Evolutionary conservation across 2,888 invertebrate species (phyloP), one percentile per base, ranked within the genome.

Genomic region (Tryphoninae sp.): DNA sequence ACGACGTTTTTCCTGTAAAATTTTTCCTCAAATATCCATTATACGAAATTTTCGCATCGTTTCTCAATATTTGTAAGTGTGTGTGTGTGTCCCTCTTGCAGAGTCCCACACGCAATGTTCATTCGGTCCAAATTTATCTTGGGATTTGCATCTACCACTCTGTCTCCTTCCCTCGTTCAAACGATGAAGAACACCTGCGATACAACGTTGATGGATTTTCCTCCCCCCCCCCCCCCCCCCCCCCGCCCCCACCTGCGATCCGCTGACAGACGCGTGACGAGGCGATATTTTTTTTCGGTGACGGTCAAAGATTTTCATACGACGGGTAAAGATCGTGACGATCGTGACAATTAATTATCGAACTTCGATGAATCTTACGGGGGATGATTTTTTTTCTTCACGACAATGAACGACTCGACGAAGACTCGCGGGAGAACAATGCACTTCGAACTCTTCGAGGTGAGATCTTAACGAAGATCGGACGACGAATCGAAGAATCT

Each of bases 111-210:
- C 64, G 65, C 74, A 69, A 55, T 82, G 77, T 68, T 82, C 80
- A 77, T 64, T 62, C 83, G 58, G 78, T 42, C 76, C 75, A 86
- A 82, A 83, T 85, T 84, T 87, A 87, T 87, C 86, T 83, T 58
- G 78, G 84, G 85, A 88, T 89, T 87, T 88, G 86, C 88, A 87
- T 88, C 87, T 86, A 82, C 80, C 85, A 84, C 53, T 13, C 53
- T 13, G 26, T 58, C 65, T 19, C 59, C 62, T 59, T n/a, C 51
- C 49, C 58, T 67, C 13, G 26, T 33, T 6, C 23, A 62, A 2
- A 8, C 16, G 45, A 51, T 22, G 19, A 26, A 73, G 76, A 72
- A 82, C 82, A 80, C 82, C 75, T 83, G 80, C 78, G 45, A 45
- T 65, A 23, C 64, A 26, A 19, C 62, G 55, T 78, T 64, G 68